Base-by-base conservation (phyloP, 2,113 vertebrate species). In the Muntiacus reevesi region DNA sequence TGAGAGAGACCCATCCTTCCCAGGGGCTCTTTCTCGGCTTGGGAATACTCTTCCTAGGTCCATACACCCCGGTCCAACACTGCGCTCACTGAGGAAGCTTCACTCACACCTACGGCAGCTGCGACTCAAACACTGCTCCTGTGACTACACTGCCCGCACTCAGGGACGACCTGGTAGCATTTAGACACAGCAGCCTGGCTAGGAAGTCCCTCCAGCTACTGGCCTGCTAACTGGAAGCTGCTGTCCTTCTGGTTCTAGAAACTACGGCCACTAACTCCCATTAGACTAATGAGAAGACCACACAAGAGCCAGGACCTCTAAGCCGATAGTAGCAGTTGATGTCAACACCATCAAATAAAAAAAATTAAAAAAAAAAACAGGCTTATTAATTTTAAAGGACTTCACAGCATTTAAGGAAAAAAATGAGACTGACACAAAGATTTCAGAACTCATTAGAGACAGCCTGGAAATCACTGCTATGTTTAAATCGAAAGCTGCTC, bases 381-480 rank as follows among this genome's bases (percentile, higher is more conserved):
- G 76, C 27, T 87, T 93, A 85, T 89, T 96, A 97, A 94, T 85
- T 82, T 95, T 95, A 92, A 95, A 96, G 87, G 95, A 87, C 62
- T 92, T 95, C 81, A 40, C 55, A 95, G 71, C 50, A 92, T 78
- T 97, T 94, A 93, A 94, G 57, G 17, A 95, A 89, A 94, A 96
- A 95, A 74, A 87, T 15, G 87, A 98, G 81, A 30, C 82, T n/a
- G 87, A 95, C 82, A 94, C 45, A 81, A 96, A 97, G 81, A 89
- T 45, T 83, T 96, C 85, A 96, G 95, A 98, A 93, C 91, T 96
- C 96, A 87, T 79, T 97, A 96, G 95, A 91, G 62, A 79, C 12
- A 0, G 36, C 82, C 84, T 64, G 71, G 76, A 91, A 90, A 95
- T 90, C 89, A 71, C 64, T 92, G 89, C 78, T 71, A 71, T 7